A percentile compares a stretch with the other conserved stretches of the same genome.
Evolutionary conservation across 2,797 vertebrate species (phyloP).

Genomic region (Crocodylus rhombifer): DNA sequence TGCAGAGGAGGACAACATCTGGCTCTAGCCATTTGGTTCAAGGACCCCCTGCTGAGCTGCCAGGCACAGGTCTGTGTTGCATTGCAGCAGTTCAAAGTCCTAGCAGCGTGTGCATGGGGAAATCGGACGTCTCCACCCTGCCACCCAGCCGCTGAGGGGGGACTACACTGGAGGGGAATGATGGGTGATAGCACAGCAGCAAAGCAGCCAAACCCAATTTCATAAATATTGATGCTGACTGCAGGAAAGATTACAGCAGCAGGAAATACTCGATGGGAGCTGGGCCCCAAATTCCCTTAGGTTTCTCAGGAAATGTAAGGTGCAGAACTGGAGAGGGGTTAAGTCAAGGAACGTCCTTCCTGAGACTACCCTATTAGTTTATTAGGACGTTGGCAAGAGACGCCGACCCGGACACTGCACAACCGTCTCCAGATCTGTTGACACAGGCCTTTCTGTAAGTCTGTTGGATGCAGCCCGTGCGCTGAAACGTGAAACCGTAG

Average conservation of each 20-base stretch:
- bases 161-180: background rate
- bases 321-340: background rate
- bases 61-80: background rate
- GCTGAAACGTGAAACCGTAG: slow-evolving; percentile 1
- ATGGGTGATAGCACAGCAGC: background rate
- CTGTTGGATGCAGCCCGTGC: slow-evolving; percentile 18
- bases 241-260: background rate
- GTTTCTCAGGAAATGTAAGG: no score
- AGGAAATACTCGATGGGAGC: background rate
- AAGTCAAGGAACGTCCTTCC: background rate
- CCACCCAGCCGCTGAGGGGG: background rate
- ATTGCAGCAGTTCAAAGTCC: background rate
- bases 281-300: background rate
- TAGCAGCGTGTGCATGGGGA: background rate
- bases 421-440: slow-evolving; percentile 9
- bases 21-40: background rate
- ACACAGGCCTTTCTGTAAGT: slow-evolving; percentile 31
- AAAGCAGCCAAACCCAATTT: background rate
- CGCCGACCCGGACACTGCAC: background rate
- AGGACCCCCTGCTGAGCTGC: background rate
- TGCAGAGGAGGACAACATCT: background rate
- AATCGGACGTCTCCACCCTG: background rate
- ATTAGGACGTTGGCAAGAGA: slow-evolving; percentile 20
- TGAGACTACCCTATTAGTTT: background rate
- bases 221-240: background rate